Percentiles rank a stretch among this genome's conserved stretches.
phyloP scores from a whole-genome alignment of 2,113 vertebrate species.

The Okapia johnstoni region DNA sequence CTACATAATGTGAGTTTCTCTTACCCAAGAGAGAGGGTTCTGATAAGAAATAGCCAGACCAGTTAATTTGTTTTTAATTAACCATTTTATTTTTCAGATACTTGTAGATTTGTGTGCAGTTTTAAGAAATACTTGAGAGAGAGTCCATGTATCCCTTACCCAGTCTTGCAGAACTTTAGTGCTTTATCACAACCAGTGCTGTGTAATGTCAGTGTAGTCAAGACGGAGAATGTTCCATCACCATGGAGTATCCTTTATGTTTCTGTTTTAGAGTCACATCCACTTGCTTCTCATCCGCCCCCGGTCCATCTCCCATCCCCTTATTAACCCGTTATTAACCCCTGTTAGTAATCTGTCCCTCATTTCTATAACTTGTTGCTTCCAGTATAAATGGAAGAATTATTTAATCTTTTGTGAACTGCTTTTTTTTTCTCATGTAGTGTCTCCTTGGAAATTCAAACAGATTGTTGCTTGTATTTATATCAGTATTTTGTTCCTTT shows the following conservation, averaged over 20 bases:
- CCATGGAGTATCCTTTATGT: neutral
- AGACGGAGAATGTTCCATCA: neutral
- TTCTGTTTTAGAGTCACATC: too few relatives aligned
- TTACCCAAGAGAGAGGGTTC: neutral
- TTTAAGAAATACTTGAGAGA: neutral
- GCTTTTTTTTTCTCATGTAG: neutral
- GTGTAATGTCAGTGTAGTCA: neutral
- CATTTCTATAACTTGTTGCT: neutral
- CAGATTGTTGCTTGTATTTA: neutral
- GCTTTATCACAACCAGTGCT: too few relatives aligned
- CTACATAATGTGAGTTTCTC: neutral
- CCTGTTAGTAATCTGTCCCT: neutral
- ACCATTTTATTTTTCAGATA: neutral
- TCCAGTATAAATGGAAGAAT: neutral
- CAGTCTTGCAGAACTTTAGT: neutral
- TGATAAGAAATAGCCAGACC: neutral
- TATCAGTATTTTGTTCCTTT: neutral
- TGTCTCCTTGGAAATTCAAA: neutral
- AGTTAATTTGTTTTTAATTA: neutral
- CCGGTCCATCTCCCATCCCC: neutral
- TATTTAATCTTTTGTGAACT: neutral
- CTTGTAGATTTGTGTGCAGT: too few relatives aligned
- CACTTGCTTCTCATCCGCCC: neutral
- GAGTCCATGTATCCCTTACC: neutral
- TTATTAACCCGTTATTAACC: neutral